Base-by-base conservation (phyloP, 2,113 vertebrate genomes). In the Phodopus roborovskii region DNA sequence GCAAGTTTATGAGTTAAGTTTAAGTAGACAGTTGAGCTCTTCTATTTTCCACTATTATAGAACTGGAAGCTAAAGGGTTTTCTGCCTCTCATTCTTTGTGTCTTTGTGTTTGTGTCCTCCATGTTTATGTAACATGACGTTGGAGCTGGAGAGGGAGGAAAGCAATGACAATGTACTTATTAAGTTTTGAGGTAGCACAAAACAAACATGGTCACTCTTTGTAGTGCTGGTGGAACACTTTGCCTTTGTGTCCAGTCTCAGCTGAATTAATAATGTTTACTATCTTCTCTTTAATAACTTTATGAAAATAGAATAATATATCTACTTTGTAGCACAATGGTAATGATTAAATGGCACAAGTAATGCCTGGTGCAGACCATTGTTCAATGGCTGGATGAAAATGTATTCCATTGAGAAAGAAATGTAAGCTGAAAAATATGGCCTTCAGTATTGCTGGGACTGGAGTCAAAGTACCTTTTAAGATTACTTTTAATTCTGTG, bases 401-500 rank as follows among this genome's bases (percentile, higher is more conserved):
- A 84, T 83, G 82, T n/a, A 60, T 64, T 77, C 9, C 20, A 36
- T 26, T 73, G 24, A 39, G 30, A 45, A 74, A 82, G 50, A 87
- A 88, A 71, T 42, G 71, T 36, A 42, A 39, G 42, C 75, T 12
- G 30, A 22, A 56, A 45, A 90, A 45, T 17, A 90, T 92, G n/a
- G 19, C 5, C 53, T 94, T 93, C 33, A 2, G 17, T 85, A 2
- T 71, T 78, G 33, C 60, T 93, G 90, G 26, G 88, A 22, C 33
- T 75, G 53, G 42, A 94, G 45, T 88, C 1, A 12, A 30, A 90
- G 28, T 82, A 77, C 20, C 50, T 90, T 88, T 78, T 79, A 28
- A 85, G 87, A 28, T 93, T 88, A 88, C 50, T 90, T 95, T 94
- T 71, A 94, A 33, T 17, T 93, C 50, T 94, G 5, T 92, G 45